These are phyloP conservation scores for Siderastrea siderea DNA, from an alignment of 92 coral and sea anemone species.

Conservation along the genomic window DNA sequence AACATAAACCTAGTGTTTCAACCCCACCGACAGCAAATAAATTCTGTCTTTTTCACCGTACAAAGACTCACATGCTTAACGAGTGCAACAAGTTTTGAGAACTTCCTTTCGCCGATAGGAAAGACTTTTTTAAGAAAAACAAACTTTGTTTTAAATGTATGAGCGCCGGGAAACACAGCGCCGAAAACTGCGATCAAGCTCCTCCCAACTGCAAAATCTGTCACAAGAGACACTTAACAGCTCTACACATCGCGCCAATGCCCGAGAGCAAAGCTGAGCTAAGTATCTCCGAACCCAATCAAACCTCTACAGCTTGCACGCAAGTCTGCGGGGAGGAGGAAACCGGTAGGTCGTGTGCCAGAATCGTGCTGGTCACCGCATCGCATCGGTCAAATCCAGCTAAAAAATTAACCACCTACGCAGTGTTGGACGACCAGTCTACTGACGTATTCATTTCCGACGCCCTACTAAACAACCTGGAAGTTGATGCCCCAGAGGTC, in stretches of 20 bases:
- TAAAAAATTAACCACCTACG: not conserved
- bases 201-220: conserved; percentile 47
- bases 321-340: conserved; percentile 77
- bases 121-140: conserved; percentile 59
- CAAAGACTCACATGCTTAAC: conserved; percentile 57
- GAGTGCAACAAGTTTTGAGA: conserved; percentile 71
- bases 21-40: not conserved
- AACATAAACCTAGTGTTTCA: not conserved
- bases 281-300: conserved; percentile 11
- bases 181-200: conserved; percentile 52
- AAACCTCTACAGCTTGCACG: conserved; percentile 63
- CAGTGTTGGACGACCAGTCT: conserved; percentile 24
- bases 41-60: conserved; percentile 61
- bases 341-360: conserved; percentile 64
- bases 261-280: not conserved
- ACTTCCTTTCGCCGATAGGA: conserved; percentile 33
- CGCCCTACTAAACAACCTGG: conserved; percentile 45
- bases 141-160: conserved; percentile 70
- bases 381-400: conserved; percentile 17
- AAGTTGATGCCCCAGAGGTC: conserved; percentile 45
- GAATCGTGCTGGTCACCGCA: conserved; percentile 64
- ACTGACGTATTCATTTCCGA: conserved; percentile 60
- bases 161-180: conserved; percentile 37
- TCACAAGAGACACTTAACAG: conserved; percentile 64
- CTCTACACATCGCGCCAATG: conserved; percentile 43